Percentiles rank a stretch among this genome's conserved stretches.
Evolutionary conservation across 2,113 vertebrate genomes (phyloP).

Genomic region (Gopherus flavomarginatus): DNA sequence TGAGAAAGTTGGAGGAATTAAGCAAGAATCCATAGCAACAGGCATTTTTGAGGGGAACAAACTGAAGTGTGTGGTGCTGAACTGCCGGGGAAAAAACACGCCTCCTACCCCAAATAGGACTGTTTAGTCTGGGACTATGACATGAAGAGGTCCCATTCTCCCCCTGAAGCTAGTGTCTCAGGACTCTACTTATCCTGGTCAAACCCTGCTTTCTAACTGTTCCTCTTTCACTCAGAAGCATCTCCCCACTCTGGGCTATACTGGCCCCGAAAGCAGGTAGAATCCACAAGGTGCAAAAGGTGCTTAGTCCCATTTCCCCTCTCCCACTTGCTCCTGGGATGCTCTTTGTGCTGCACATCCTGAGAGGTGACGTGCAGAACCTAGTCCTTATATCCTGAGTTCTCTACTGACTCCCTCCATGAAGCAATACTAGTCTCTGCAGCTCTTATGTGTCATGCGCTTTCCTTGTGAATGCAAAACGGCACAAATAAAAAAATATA

Average conservation of each 20-base stretch:
- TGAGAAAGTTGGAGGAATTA: background rate
- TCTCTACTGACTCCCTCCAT: background rate
- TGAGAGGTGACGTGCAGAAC: background rate
- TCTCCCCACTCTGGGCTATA: background rate
- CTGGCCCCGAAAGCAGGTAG: background rate
- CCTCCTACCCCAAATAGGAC: background rate
- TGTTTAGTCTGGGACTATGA: background rate
- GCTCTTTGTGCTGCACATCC: background rate
- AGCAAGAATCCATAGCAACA: background rate
- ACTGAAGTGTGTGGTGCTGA: background rate
- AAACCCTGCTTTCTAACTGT: background rate
- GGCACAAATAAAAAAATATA: background rate
- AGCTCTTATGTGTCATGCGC: background rate
- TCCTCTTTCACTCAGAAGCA: background rate
- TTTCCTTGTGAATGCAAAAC: conserved; percentile 15
- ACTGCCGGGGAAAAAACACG: background rate
- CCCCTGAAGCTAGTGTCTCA: background rate
- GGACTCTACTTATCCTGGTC: background rate
- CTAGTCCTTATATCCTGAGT: background rate
- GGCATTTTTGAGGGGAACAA: background rate
- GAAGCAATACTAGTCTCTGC: background rate
- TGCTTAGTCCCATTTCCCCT: background rate
- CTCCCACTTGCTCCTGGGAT: background rate
- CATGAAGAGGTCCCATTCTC: background rate
- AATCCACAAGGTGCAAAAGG: background rate